Evolutionary conservation across 2,113 vertebrate genomes (phyloP), one percentile per base, ranked within the genome.

Genomic region (Chauna torquata): DNA sequence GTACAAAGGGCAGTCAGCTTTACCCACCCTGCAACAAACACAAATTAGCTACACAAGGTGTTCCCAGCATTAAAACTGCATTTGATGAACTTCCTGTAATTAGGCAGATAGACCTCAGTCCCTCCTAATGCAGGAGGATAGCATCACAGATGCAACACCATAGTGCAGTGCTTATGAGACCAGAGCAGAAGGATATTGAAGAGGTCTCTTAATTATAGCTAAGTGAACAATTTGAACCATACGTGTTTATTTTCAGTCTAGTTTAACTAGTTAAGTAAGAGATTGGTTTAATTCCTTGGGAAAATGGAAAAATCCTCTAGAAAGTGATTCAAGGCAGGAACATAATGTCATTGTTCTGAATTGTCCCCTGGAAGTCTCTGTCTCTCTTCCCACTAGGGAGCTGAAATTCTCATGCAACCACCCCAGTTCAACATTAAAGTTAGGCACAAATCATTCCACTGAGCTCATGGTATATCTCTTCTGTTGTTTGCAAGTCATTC

Each of bases 321-420:
- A 82, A 68, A 92, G 22, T 8, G 18, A 44, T 57, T 77, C 58
- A 88, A 70, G 34, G n/a, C n/a, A 71, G 69, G 40, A 71, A 13
- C 0, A 0, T 30, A 54, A 55, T 30, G 24, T 36, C 2, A 9
- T 49, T 65, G 12, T 16, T 90, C 68, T 54, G 18, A 89, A 49
- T 45, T 58, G 20, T 57, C 32, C 25, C 9, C n/a, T 52, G 28
- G 78, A 74, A 52, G 2, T 47, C 45, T n/a, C 22, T 42, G 28
- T 52, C 32, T 79, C 44, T 44, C 40, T 69, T 49, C 69, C 50
- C 17, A 44, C 16, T 30, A 76, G 7, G 16, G 9, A 90, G 13
- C 17, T 59, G 28, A 79, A 79, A 79, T 68, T 75, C 30, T 27
- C 42, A 62, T 4, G 5, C 57, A 84, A 66, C 12, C 5, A 5